phyloP scores from a whole-genome alignment of 2,113 vertebrate genomes.

The Lepisosteus oculatus region DNA sequence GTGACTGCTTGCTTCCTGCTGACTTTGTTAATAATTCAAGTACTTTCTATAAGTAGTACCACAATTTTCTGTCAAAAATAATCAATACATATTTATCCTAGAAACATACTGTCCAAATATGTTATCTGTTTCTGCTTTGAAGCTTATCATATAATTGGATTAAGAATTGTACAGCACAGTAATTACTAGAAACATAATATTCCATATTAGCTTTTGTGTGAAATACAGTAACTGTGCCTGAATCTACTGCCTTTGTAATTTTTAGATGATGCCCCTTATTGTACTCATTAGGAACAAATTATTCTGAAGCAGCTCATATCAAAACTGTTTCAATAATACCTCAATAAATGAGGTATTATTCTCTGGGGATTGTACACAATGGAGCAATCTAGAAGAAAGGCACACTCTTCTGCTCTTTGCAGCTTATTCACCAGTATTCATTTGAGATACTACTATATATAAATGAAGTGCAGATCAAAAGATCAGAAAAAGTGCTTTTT shows the following conservation, averaged over 20 bases:
- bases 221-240: slow-evolving; percentile 10
- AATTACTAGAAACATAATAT: no score
- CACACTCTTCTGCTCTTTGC: slow-evolving; percentile 45
- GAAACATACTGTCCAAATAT: no score
- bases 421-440: slow-evolving; percentile 59
- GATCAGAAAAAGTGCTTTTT: no score
- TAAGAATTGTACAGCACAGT: no score
- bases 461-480: neutral
- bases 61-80: no score
- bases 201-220: no score
- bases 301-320: slow-evolving; percentile 47
- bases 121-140: no score
- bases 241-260: slow-evolving; percentile 43
- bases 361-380: slow-evolving; percentile 48
- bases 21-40: no score
- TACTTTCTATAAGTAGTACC: no score
- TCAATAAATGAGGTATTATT: slow-evolving; percentile 23
- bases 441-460: slow-evolving; percentile 27
- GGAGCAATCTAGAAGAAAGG: slow-evolving; percentile 41
- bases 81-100: no score
- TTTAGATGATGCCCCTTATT: slow-evolving; percentile 43
- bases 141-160: no score
- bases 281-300: slow-evolving; percentile 53
- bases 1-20: no score
- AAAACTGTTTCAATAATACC: slow-evolving; percentile 21